phyloP scores from a whole-genome alignment of 2,113 vertebrate species.

The Siniperca knerii region DNA sequence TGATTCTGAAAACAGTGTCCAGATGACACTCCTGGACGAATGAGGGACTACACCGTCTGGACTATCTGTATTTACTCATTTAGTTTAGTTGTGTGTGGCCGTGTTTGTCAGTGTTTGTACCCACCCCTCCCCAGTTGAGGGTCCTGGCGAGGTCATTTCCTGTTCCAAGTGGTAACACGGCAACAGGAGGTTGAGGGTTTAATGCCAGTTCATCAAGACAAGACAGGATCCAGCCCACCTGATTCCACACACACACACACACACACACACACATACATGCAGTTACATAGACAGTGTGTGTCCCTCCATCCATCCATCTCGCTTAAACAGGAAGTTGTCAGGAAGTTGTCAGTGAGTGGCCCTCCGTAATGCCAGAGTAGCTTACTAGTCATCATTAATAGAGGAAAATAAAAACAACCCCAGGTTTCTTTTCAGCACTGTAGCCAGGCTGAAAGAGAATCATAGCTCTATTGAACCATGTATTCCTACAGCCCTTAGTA shows the following conservation, averaged over 20 bases:
- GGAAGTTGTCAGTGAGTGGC: too few relatives aligned
- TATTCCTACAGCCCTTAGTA: too few relatives aligned
- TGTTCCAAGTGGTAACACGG: conserved; percentile 92
- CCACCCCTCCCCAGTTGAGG: conserved; percentile 95
- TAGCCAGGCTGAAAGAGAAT: too few relatives aligned
- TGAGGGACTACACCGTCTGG: too few relatives aligned
- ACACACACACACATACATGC: conserved; percentile 14
- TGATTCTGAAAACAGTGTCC: too few relatives aligned
- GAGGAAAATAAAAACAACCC: too few relatives aligned
- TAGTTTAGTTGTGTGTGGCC: background rate
- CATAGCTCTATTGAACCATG: too few relatives aligned
- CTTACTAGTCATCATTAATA: too few relatives aligned
- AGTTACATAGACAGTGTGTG: background rate
- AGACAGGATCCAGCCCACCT: conserved; percentile 97
- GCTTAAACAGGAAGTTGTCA: background rate
- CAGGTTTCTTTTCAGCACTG: too few relatives aligned
- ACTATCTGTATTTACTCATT: background rate
- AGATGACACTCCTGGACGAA: too few relatives aligned
- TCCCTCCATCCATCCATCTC: background rate
- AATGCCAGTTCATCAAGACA: conserved; percentile 91
- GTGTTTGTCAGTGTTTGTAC: conserved; percentile 1
- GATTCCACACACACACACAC: conserved; percentile 37
- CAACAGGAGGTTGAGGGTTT: conserved; percentile 92
- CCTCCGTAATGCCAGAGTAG: too few relatives aligned
- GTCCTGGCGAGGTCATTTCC: conserved; percentile 95